Evolutionary conservation across 30 jellyfish, hydroid and myxozoan species (phyloP).

Genomic region (Haliclystus octoradiatus): DNA sequence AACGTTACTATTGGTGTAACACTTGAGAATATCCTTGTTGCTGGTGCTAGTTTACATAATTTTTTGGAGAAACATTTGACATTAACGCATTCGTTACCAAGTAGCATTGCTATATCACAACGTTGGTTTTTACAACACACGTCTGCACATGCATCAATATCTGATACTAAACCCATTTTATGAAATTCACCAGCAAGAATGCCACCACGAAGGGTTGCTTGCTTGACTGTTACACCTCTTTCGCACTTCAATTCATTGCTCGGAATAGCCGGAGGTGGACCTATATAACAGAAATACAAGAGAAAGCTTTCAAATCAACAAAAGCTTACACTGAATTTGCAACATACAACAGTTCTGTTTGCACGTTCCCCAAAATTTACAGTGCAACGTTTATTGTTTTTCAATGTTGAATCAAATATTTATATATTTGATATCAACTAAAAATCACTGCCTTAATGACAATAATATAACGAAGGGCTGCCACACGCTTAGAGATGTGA

Average conservation of each 20-base stretch:
- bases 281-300: constrained; percentile 4
- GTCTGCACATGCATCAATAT: constrained; percentile 71
- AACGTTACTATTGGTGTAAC: constrained; percentile 79
- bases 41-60: constrained; percentile 87
- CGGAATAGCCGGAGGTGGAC: constrained; percentile 18
- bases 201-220: constrained; percentile 92
- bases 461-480: too few relatives aligned
- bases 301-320: too few relatives aligned
- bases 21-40: constrained; percentile 44
- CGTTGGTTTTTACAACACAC: constrained; percentile 64
- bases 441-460: too few relatives aligned
- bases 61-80: constrained; percentile 67
- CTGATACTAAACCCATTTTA: constrained; percentile 62
- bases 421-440: too few relatives aligned
- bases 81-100: constrained; percentile 87
- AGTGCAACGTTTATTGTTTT: too few relatives aligned
- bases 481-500: too few relatives aligned
- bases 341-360: too few relatives aligned
- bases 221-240: constrained; percentile 71
- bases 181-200: constrained; percentile 86
- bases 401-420: too few relatives aligned
- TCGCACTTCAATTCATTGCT: constrained; percentile 28
- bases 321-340: too few relatives aligned
- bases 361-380: too few relatives aligned
- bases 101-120: constrained; percentile 89